phyloP scores from a whole-genome alignment of 1,140 invertebrate species.

The Orchesella cincta region DNA sequence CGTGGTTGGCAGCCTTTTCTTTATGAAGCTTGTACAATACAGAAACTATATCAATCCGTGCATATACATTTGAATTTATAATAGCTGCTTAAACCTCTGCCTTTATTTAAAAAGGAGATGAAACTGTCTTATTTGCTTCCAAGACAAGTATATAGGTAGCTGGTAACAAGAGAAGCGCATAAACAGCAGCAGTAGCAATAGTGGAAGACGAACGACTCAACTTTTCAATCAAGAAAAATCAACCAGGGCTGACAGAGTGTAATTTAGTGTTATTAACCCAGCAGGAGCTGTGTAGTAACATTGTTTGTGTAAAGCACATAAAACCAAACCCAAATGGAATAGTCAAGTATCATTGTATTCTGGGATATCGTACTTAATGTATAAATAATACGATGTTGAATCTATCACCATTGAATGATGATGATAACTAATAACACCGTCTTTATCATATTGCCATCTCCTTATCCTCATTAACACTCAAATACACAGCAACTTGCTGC shows the following conservation, averaged over 20 bases:
- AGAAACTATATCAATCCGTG: no score
- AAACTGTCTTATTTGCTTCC: neutral
- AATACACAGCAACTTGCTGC: no score
- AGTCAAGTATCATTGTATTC: neutral
- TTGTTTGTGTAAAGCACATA: neutral
- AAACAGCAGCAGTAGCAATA: slow-evolving; percentile 16
- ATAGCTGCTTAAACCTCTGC: neutral
- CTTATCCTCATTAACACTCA: neutral
- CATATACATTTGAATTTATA: no score
- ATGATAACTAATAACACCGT: neutral
- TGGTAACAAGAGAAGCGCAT: neutral
- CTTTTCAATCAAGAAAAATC: slow-evolving; percentile 27
- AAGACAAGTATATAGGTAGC: neutral
- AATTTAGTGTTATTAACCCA: slow-evolving; percentile 30
- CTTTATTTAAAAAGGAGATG: neutral
- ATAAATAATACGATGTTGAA: neutral
- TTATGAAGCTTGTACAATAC: no score
- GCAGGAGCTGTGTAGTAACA: slow-evolving; percentile 22
- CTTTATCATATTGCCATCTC: neutral
- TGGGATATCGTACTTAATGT: neutral
- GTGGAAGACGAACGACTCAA: slow-evolving; percentile 2
- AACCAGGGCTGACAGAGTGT: slow-evolving; percentile 22
- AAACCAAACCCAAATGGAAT: slow-evolving; percentile 5
- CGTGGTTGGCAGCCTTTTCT: no score
- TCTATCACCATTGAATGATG: neutral